Conservation (phyloP, 1,140 invertebrate species). For the Euura lappo region DNA sequence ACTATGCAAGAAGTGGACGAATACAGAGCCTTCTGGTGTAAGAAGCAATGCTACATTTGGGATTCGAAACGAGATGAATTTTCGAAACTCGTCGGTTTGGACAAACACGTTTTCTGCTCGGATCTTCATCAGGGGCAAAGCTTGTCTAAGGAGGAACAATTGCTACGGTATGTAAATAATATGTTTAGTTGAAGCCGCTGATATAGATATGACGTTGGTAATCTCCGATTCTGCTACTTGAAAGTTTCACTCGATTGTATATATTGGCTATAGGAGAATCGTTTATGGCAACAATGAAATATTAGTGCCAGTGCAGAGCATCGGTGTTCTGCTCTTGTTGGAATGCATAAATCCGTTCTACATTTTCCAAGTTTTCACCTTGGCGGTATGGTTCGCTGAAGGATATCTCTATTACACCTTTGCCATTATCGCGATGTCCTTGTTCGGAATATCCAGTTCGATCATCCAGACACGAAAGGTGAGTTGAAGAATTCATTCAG, state of each 20-base stretch:
- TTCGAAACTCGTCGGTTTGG: slow-evolving; percentile 69
- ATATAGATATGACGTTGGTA: no score
- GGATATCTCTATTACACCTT: slow-evolving; percentile 85
- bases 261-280: slow-evolving; percentile 64
- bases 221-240: slow-evolving; percentile 20
- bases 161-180: slow-evolving; percentile 49
- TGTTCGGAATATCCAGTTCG: slow-evolving; percentile 81
- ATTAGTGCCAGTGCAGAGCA: slow-evolving; percentile 74
- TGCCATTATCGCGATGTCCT: slow-evolving; percentile 87
- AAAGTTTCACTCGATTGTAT: neutral
- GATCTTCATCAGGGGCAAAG: slow-evolving; percentile 67
- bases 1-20: slow-evolving; percentile 44
- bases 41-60: slow-evolving; percentile 75
- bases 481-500: slow-evolving; percentile 31
- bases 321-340: slow-evolving; percentile 73
- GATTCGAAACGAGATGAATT: slow-evolving; percentile 67
- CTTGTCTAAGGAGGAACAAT: slow-evolving; percentile 61
- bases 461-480: slow-evolving; percentile 86
- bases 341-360: slow-evolving; percentile 96
- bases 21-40: slow-evolving; percentile 67
- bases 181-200: slow-evolving; percentile 9
- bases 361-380: slow-evolving; percentile 90
- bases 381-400: slow-evolving; percentile 81
- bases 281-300: slow-evolving; percentile 86
- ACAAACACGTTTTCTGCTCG: slow-evolving; percentile 65